Evolutionary conservation across 2,113 vertebrate genomes (phyloP).

Genomic region (Pungitius pungitius): DNA sequence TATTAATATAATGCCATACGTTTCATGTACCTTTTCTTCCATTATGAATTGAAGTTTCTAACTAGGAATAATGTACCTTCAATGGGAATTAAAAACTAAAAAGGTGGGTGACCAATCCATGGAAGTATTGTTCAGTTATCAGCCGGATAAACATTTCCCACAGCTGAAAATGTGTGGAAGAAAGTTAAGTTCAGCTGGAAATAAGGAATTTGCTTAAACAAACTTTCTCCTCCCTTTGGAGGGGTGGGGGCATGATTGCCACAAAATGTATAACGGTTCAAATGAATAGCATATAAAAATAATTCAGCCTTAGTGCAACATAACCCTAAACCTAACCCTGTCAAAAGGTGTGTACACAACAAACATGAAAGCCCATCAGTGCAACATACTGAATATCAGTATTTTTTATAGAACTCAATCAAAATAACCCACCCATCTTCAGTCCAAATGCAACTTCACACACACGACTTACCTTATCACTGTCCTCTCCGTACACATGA

Average conservation of each 20-base stretch:
- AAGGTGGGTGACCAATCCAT: background rate
- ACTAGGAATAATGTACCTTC: background rate
- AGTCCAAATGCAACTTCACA: background rate
- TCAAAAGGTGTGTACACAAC: background rate
- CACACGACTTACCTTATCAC: constrained; percentile 77
- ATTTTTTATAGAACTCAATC: background rate
- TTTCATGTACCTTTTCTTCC: background rate
- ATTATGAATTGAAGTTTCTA: background rate
- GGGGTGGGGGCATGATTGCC: background rate
- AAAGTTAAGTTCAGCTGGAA: background rate
- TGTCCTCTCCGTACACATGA: constrained; percentile 75
- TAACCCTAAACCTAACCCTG: too few species aligned
- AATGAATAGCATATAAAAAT: background rate
- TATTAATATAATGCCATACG: background rate
- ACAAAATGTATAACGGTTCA: background rate
- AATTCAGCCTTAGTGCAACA: constrained; percentile 7
- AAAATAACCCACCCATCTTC: background rate
- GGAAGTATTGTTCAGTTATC: background rate
- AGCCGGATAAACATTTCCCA: background rate
- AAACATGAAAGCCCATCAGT: background rate
- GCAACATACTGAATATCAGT: background rate
- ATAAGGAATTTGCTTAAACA: background rate
- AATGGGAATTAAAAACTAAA: background rate
- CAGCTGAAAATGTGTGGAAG: background rate
- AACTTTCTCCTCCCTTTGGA: background rate